Evolutionary conservation across 2,797 vertebrate genomes (phyloP).

Genomic region (Discoglossus pictus): DNA sequence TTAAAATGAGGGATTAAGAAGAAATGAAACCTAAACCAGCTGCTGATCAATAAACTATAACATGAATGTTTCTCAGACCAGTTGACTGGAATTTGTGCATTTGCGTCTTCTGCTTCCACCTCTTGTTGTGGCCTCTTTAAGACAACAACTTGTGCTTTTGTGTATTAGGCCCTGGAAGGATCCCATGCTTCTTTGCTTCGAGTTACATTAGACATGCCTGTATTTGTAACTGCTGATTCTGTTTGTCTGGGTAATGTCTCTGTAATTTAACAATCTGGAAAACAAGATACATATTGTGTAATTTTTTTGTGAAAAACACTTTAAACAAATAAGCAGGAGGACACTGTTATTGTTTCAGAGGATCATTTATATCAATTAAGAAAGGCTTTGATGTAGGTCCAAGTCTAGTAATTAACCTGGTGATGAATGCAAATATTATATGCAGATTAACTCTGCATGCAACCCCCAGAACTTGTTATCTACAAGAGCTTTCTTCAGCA

Average conservation of each 20-base stretch:
- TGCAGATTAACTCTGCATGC: slow-evolving; percentile 17
- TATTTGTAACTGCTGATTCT: slow-evolving; percentile 12
- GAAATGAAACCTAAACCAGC: too few species aligned
- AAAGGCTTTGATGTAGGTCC: slow-evolving; percentile 19
- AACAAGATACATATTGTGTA: slow-evolving; percentile 14
- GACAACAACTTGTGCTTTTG: too few species aligned
- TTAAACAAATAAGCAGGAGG: slow-evolving; percentile 7
- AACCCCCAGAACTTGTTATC: background rate
- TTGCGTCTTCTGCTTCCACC: too few species aligned
- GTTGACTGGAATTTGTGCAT: too few species aligned
- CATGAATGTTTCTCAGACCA: too few species aligned
- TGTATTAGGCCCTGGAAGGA: too few species aligned
- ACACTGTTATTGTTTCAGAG: slow-evolving; percentile 23
- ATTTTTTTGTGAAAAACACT: background rate
- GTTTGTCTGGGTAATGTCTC: slow-evolving; percentile 10
- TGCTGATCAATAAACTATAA: too few species aligned
- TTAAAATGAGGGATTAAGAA: too few species aligned
- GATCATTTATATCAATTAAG: slow-evolving; percentile 17
- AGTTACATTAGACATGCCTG: slow-evolving; percentile 2
- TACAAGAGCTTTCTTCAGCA: slow-evolving; percentile 2
- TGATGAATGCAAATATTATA: slow-evolving; percentile 9
- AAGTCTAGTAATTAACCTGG: slow-evolving; percentile 12
- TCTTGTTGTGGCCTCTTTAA: too few species aligned
- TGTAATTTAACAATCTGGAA: slow-evolving; percentile 24
- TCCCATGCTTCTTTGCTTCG: too few species aligned